Conservation (phyloP, 2,113 vertebrate species). For the Pontoporia blainvillei region DNA sequence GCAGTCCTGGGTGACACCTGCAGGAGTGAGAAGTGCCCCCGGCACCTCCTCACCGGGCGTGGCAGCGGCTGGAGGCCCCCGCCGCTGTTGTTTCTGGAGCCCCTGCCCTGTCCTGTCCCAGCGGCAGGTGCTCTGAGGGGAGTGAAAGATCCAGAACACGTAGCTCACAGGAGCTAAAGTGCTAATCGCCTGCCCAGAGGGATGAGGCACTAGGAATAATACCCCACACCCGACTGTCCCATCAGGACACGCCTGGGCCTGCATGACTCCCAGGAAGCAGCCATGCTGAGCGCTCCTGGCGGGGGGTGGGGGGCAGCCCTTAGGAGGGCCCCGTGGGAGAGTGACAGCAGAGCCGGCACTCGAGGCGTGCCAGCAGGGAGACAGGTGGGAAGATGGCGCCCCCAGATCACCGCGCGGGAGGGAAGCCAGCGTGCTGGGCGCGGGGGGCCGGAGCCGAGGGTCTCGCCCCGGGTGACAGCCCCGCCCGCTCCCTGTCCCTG, state of each 20-base stretch:
- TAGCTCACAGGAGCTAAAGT: rapidly evolving
- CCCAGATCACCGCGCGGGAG: rapidly evolving
- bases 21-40: not conserved
- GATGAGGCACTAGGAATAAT: rapidly evolving
- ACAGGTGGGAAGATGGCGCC: rapidly evolving
- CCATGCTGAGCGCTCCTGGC: rapidly evolving
- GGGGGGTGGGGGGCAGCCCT: no score
- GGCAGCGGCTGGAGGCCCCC: not conserved
- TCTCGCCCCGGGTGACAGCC: rapidly evolving
- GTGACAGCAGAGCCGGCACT: rapidly evolving
- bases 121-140: rapidly evolving
- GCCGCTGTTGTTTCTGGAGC: rapidly evolving
- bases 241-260: rapidly evolving
- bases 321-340: not conserved
- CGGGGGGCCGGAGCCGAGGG: rapidly evolving
- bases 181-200: rapidly evolving
- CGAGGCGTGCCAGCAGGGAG: rapidly evolving
- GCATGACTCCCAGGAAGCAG: no score
- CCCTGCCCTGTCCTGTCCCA: rapidly evolving
- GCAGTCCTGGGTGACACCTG: rapidly evolving
- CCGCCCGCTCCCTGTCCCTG: constrained; percentile 40
- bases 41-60: rapidly evolving
- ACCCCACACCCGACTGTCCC: rapidly evolving
- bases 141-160: rapidly evolving
- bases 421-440: rapidly evolving